A percentile compares a stretch with the other conserved stretches of the same genome.
Evolutionary conservation across 2,797 vertebrate genomes (phyloP).

Genomic region (Oophaga sylvatica): DNA sequence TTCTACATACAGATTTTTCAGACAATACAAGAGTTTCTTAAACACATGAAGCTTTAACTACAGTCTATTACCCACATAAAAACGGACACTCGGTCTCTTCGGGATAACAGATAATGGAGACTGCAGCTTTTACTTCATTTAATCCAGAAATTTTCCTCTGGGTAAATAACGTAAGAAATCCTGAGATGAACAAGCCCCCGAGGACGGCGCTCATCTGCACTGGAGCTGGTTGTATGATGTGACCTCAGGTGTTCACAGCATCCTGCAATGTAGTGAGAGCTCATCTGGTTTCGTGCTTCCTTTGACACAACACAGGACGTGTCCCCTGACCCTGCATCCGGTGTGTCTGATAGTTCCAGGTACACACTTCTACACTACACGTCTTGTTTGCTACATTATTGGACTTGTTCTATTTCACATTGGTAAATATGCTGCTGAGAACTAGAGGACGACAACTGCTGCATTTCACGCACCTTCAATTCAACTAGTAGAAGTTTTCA

Average conservation of each 20-base stretch:
- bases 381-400: too few species aligned
- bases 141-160: constrained; percentile 26
- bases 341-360: constrained; percentile 4
- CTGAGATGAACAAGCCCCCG: constrained; percentile 42
- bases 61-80: background rate
- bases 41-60: background rate
- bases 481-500: background rate
- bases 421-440: background rate
- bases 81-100: background rate
- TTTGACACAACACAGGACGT: constrained; percentile 51
- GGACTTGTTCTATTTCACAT: background rate
- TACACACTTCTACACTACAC: background rate
- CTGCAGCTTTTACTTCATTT: constrained; percentile 26
- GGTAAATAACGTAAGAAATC: constrained; percentile 41
- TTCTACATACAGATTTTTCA: background rate
- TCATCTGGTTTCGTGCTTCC: constrained; percentile 55
- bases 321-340: constrained; percentile 54
- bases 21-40: background rate
- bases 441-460: background rate
- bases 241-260: constrained; percentile 57
- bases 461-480: background rate
- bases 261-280: constrained; percentile 47
- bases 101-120: constrained; percentile 41
- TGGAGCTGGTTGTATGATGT: constrained; percentile 28
- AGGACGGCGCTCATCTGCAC: constrained; percentile 18